A percentile compares a stretch with the other conserved stretches of the same genome.
Evolutionary conservation across 1,140 invertebrate genomes (phyloP).

Genomic region (Drosophila kepulauana): DNA sequence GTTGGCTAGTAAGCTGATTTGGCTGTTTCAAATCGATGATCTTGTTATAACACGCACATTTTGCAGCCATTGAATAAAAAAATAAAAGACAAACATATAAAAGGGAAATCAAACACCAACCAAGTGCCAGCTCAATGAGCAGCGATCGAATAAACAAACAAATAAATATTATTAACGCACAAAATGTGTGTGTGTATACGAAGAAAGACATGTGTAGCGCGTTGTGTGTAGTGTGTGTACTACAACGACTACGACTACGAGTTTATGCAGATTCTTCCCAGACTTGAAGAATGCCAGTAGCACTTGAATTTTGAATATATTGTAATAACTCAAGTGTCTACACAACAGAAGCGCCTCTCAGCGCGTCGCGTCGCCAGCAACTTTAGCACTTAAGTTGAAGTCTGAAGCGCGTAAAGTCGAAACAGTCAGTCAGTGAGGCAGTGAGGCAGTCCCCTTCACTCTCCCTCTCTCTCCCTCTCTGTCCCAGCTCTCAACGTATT

Average conservation of each 20-base stretch:
- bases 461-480: slow-evolving; percentile 13
- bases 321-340: slow-evolving; percentile 80
- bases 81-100: not conserved
- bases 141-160: slow-evolving; percentile 61
- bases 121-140: slow-evolving; percentile 68
- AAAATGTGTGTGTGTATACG: slow-evolving; percentile 8
- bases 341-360: slow-evolving; percentile 84
- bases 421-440: slow-evolving; percentile 43
- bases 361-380: slow-evolving; percentile 80
- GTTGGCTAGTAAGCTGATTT: slow-evolving; percentile 29
- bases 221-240: no score
- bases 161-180: slow-evolving; percentile 54
- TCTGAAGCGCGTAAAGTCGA: slow-evolving; percentile 70
- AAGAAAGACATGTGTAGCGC: not conserved
- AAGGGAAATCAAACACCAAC: slow-evolving; percentile 13
- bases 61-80: slow-evolving; percentile 16
- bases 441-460: not conserved
- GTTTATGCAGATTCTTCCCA: slow-evolving; percentile 69
- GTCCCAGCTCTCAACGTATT: slow-evolving; percentile 53
- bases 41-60: slow-evolving; percentile 71
- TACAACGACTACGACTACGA: no score
- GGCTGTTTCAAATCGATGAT: slow-evolving; percentile 58
- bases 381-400: slow-evolving; percentile 77
- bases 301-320: slow-evolving; percentile 78
- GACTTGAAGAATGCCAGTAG: slow-evolving; percentile 56